Evolutionary conservation across 2,113 vertebrate species (phyloP), one percentile per base, ranked within the genome.

Genomic region (Lagopus muta): DNA sequence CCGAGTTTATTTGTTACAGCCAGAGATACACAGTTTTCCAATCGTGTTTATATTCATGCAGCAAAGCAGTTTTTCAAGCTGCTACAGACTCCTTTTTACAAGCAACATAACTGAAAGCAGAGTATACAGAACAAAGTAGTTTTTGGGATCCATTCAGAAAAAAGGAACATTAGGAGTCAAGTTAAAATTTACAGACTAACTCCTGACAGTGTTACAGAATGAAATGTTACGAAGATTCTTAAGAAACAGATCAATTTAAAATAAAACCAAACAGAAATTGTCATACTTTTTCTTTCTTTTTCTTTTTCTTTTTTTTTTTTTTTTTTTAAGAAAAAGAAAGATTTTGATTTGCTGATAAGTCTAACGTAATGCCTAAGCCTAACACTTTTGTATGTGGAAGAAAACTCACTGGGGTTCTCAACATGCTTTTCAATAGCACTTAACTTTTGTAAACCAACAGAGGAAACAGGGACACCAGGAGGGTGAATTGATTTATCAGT

Each of bases 391-490:
- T 7, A 48, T 54, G 32, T 32, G 48, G 54, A 89, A 84, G 58
- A 32, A 84, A 89, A 93, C 25, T 9, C 58, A 90, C 36, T 7
- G 14, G 18, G 47, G 36, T 34, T 88, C 88, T 79, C 61, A 75
- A 58, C 0, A 2, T 21, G 34, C 65, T 74, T 28, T 90, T 48
- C 34, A 61, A 11, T 5, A 65, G 43, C 1, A 62, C 3, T 0
- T 36, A 81, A 71, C 47, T 18, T 65, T 8, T 0, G 1, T n/a
- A 81, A 88, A 55, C 22, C 42, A 81, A 61, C 8, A 84, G 57
- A 36, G 24, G 36, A 94, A 95, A 86, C 38, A 52, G 43, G 88
- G 83, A 48, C 62, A 92, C 66, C 47, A 42, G 77, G 50, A 86
- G 82, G 71, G 70, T 62, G 30, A 87, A 65, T 11, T 13, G 42